A percentile compares a stretch with the other conserved stretches of the same genome.
Conservation (phyloP, 2,888 invertebrate genomes). For the Fabriciana adippe region DNA sequence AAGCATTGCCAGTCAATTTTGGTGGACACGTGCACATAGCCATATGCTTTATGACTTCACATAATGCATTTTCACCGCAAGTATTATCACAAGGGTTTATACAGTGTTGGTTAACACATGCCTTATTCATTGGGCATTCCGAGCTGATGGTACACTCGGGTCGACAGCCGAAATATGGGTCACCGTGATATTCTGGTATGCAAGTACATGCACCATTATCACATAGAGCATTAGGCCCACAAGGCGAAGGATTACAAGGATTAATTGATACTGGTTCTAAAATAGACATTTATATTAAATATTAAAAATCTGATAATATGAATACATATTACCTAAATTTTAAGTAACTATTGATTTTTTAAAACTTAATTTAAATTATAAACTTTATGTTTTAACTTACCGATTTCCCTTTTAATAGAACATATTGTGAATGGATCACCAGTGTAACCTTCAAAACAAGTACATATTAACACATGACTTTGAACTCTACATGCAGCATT, state of each 20-base stretch:
- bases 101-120: slow-evolving; percentile 87
- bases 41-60: slow-evolving; percentile 88
- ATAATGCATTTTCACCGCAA: slow-evolving; percentile 88
- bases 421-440: slow-evolving; percentile 91
- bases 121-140: slow-evolving; percentile 86
- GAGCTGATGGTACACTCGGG: slow-evolving; percentile 89
- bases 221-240: slow-evolving; percentile 84
- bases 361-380: background rate
- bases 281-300: slow-evolving; percentile 26
- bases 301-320: no score
- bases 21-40: slow-evolving; percentile 89
- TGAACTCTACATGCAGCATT: slow-evolving; percentile 88
- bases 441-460: slow-evolving; percentile 86
- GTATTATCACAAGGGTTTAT: slow-evolving; percentile 88
- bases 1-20: slow-evolving; percentile 87
- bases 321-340: no score
- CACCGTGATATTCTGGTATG: slow-evolving; percentile 83
- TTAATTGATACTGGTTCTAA: slow-evolving; percentile 64
- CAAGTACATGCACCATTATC: slow-evolving; percentile 84
- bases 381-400: slow-evolving; percentile 59
- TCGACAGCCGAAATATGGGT: slow-evolving; percentile 86
- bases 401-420: slow-evolving; percentile 77
- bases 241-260: slow-evolving; percentile 85
- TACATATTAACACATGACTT: slow-evolving; percentile 89
- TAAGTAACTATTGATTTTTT: no score